Base-by-base conservation (phyloP, 2,113 vertebrate species). In the Mohoua ochrocephala region DNA sequence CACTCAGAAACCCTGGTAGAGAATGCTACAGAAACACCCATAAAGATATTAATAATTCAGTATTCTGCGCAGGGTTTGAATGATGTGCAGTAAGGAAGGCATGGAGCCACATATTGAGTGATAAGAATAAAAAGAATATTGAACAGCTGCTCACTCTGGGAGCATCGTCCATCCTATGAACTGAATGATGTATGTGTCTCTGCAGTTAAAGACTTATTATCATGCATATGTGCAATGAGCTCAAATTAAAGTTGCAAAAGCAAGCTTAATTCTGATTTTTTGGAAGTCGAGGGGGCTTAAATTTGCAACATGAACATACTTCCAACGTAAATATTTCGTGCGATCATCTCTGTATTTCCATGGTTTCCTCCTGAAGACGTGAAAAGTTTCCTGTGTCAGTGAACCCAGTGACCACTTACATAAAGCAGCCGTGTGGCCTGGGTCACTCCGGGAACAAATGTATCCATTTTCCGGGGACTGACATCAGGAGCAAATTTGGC, bases 121-220 rank as follows among this genome's bases (percentile, higher is more conserved):
- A 96, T 96, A 96, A 94, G 95, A 95, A 96, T 97, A 96, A 96
- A 96, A 92, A 77, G 90, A 97, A 94, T 96, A 95, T 96, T 95
- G 95, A 97, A 96, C 93, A 97, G 93, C 95, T 96, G 95, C 93
- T 95, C 95, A 86, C 88, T 96, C 64, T 0, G 73, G 80, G 93
- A 94, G 79, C 92, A 88, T 90, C 10, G 88, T 96, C 96, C 92
- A 89, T 61, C 93, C 92, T 89, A 86, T 87, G 92, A 82, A 75
- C 83, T 92, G 96, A 96, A 96, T 96, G 95, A 96, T 96, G 93
- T 93, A 94, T 95, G 76, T 94, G 93, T 64, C 85, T 95, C 79
- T 92, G 83, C 69, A 91, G 95, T 93, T 95, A 78, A 94, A 94
- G 85, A 81, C 92, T 84, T 89, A 89, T 92, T 94, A 90, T 96